phyloP scores from a whole-genome alignment of 2,797 vertebrate species.

The Coregonus ussuriensis region DNA sequence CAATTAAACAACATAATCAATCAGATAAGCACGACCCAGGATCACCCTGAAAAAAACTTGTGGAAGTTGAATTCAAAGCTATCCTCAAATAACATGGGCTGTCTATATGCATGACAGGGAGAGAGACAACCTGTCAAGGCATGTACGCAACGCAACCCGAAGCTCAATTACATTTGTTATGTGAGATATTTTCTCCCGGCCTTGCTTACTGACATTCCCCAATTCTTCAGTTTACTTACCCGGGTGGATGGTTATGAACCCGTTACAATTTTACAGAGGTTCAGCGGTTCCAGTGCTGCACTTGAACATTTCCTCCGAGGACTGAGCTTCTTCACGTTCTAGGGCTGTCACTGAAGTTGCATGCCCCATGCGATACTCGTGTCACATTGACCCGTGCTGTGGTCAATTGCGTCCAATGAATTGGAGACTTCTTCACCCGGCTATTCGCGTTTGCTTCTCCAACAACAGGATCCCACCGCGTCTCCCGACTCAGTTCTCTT shows the following conservation, averaged over 20 bases:
- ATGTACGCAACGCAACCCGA: constrained; percentile 37
- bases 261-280: constrained; percentile 47
- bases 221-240: constrained; percentile 60
- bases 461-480: constrained; percentile 55
- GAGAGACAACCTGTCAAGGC: constrained; percentile 59
- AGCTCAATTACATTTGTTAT: constrained; percentile 17
- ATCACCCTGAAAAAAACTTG: constrained; percentile 46
- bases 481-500: constrained; percentile 57
- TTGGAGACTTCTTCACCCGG: constrained; percentile 48
- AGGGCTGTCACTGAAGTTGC: constrained; percentile 38
- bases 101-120: constrained; percentile 33
- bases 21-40: background rate
- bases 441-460: constrained; percentile 53
- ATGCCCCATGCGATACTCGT: constrained; percentile 36
- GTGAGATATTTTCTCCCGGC: constrained; percentile 18
- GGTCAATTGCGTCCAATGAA: constrained; percentile 62
- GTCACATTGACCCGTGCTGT: constrained; percentile 53
- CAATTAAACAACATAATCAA: background rate
- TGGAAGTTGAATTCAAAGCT: constrained; percentile 48
- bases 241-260: constrained; percentile 46
- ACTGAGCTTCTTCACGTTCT: constrained; percentile 59
- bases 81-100: background rate
- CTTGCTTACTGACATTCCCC: constrained; percentile 22
- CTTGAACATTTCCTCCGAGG: constrained; percentile 63
- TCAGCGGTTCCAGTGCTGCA: constrained; percentile 60